Base-by-base conservation (phyloP, 2,113 vertebrate species). In the Ammodytes dubius region DNA sequence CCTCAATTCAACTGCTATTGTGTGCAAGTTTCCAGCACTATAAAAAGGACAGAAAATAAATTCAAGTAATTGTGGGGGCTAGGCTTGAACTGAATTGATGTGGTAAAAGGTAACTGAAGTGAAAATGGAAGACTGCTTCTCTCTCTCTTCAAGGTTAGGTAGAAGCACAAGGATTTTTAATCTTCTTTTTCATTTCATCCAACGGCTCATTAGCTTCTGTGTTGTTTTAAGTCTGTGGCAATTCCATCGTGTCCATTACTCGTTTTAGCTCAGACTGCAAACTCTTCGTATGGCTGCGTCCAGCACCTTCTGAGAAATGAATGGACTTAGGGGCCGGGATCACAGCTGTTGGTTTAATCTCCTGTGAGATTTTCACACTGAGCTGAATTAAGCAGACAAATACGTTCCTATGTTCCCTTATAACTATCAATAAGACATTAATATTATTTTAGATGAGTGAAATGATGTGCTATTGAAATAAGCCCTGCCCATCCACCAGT, bases 161-260 rank as follows among this genome's bases (percentile, higher is more conserved):
- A 13, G 65, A 77, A 53, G 49, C 56, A 83, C 68, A 70, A 52
- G 13, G 65, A 13, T 27, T 68, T 43, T 78, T 66, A 63, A 27
- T 27, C 27, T 27, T 68, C 52, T 74, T 77, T 58, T 50, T 54
- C 73, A 19, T 74, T 75, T 65, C 27, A 46, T 56, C 69, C 60
- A 52, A 68, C n/a, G 46, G 78, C 86, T 91, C 81, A 87, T 92
- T 92, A 87, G 76, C 84, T 88, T 78, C 71, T 88, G 61, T 83
- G 74, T 78, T 88, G 87, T 77, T 89, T 83, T 81, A 70, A 74
- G 52, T 61, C 67, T 76, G 79, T 84, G 66, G 52, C 87, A 87
- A 88, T 87, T 59, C 65, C 85, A 83, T 79, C 74, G 59, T 64
- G 77, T 75, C 77, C 82, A 87, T 88, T 85, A 52, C 37, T 81